A percentile compares a stretch with the other conserved stretches of the same genome.
Conservation (phyloP, 2,797 vertebrate genomes). For the Anniella stebbinsi region DNA sequence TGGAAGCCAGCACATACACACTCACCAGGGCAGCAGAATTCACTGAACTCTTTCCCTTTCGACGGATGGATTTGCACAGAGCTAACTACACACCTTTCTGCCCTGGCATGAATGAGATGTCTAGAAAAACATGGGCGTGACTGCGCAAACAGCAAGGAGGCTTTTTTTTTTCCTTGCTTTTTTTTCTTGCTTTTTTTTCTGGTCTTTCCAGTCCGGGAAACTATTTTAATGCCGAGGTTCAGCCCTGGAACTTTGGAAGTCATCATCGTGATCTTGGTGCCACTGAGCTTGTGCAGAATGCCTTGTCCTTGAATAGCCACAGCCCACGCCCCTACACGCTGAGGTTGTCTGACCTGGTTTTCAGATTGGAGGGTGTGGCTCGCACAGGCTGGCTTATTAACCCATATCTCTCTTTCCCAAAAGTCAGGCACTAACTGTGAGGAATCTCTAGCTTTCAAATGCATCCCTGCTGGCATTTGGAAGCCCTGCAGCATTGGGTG, state of each 20-base stretch:
- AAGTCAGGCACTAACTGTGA: background rate
- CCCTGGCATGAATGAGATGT: background rate
- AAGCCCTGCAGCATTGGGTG: background rate
- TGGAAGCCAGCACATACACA: background rate
- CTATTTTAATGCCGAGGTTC: background rate
- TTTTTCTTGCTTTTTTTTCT: background rate
- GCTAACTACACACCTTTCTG: slow-evolving; percentile 13
- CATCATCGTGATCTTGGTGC: background rate
- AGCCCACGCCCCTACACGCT: background rate
- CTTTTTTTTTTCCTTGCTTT: background rate
- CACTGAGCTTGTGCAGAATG: background rate
- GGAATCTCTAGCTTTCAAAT: background rate
- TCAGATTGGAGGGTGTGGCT: background rate
- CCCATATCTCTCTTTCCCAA: background rate
- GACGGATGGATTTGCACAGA: background rate
- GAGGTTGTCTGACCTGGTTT: background rate
- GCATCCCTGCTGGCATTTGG: background rate
- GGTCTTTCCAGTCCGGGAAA: background rate
- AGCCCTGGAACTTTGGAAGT: background rate
- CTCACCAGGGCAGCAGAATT: background rate
- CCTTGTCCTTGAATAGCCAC: background rate
- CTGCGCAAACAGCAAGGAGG: slow-evolving; percentile 3
- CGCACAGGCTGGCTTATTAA: background rate
- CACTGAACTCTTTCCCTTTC: background rate
- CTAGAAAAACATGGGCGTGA: slow-evolving; percentile 15